Conservation (phyloP, 35 echinoderm and acorn worm genomes). For the Chiridota heheva region DNA sequence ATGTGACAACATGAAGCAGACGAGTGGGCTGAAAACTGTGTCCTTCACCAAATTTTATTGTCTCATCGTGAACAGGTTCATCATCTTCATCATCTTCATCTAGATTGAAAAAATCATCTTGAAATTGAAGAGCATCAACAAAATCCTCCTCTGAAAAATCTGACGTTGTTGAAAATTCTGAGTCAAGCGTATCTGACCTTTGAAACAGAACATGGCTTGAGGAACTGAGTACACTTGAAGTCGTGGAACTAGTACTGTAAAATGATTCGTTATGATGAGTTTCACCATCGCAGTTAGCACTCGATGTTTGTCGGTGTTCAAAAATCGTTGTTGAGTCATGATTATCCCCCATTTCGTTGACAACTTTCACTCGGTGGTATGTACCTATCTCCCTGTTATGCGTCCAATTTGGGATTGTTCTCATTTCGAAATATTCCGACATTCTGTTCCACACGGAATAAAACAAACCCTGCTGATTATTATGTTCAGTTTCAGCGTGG, state of each 20-base stretch:
- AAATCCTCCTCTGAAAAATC: constrained; percentile 38
- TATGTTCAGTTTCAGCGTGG: too few species aligned
- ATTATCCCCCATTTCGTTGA: neutral
- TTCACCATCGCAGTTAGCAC: neutral
- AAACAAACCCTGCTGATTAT: too few species aligned
- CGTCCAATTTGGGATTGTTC: constrained; percentile 41
- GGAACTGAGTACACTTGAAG: constrained; percentile 4
- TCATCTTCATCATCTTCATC: constrained; percentile 46
- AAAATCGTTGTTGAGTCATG: neutral
- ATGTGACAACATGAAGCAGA: constrained; percentile 71
- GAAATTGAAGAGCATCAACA: constrained; percentile 37
- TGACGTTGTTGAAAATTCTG: constrained; percentile 50
- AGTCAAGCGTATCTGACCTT: constrained; percentile 35
- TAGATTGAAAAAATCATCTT: constrained; percentile 21
- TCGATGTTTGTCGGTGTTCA: neutral
- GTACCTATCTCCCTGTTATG: constrained; percentile 19
- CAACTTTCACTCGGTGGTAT: neutral
- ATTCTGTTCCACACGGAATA: constrained; percentile 67
- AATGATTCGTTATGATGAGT: constrained; percentile 15
- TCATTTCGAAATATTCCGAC: constrained; percentile 81
- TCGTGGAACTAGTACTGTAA: constrained; percentile 36
- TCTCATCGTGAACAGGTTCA: constrained; percentile 9
- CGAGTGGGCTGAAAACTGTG: constrained; percentile 68
- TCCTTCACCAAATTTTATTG: constrained; percentile 57
- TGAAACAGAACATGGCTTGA: constrained; percentile 27